These are phyloP conservation scores for Mormyrus iriodes DNA, from an alignment of 2,113 vertebrate species.

Conservation along the genomic window DNA sequence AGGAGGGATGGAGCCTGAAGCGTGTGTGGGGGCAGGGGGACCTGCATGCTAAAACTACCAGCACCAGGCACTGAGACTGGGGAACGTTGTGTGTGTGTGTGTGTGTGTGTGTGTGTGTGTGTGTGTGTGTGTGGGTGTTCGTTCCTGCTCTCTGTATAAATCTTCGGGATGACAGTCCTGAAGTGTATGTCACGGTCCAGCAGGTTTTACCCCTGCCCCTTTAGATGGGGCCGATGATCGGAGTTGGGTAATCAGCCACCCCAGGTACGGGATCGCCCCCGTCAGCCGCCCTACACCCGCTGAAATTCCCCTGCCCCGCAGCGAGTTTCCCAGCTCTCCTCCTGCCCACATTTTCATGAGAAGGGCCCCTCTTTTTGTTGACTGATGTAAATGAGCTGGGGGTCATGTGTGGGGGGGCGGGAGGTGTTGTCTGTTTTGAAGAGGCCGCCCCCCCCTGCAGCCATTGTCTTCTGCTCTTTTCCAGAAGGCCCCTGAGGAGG, in stretches of 20 bases:
- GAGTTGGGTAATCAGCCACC: background rate
- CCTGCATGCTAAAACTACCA: background rate
- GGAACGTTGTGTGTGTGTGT: background rate
- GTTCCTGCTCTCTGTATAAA: conserved; percentile 6
- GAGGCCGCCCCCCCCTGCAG: background rate
- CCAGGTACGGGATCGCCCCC: background rate
- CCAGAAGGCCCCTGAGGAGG: conserved; percentile 55
- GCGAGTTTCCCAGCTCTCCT: background rate
- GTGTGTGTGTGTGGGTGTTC: background rate
- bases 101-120: background rate
- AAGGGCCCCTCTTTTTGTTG: background rate
- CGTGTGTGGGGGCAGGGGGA: background rate
- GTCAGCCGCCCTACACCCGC: background rate
- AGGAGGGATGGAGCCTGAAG: background rate
- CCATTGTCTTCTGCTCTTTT: conserved; percentile 7
- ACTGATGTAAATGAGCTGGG: background rate
- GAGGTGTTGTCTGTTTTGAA: background rate
- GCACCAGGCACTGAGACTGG: background rate
- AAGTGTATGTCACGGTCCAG: background rate
- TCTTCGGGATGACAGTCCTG: background rate
- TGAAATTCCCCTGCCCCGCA: background rate
- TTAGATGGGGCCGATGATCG: background rate
- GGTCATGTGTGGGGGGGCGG: background rate
- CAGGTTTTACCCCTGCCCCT: background rate
- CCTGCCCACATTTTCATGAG: background rate